phyloP scores from a whole-genome alignment of 1,140 invertebrate genomes.

The Brachionus plicatilis region DNA sequence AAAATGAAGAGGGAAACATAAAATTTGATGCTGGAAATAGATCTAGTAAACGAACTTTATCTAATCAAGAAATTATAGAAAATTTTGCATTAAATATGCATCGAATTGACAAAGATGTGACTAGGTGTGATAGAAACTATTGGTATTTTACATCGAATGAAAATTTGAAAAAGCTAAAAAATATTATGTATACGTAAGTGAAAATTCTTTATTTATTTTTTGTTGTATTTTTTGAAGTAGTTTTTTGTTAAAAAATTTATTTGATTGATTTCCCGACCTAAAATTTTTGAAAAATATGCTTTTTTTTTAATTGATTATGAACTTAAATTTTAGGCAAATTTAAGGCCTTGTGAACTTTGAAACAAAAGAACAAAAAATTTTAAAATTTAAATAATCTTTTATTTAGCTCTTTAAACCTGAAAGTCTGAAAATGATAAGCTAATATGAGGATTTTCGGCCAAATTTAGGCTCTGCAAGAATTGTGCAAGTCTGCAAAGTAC shows the following conservation, averaged over 20 bases:
- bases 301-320: too few relatives aligned
- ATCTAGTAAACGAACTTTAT: background rate
- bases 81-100: slow-evolving; percentile 40
- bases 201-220: background rate
- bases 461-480: too few relatives aligned
- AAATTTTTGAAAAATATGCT: too few relatives aligned
- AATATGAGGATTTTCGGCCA: too few relatives aligned
- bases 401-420: too few relatives aligned
- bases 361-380: background rate
- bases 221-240: background rate
- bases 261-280: too few relatives aligned
- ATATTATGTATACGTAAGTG: slow-evolving; percentile 84
- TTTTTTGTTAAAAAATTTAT: background rate
- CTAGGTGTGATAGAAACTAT: slow-evolving; percentile 71
- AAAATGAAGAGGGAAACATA: background rate
- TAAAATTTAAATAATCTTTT: background rate
- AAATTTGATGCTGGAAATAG: background rate
- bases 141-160: slow-evolving; percentile 74
- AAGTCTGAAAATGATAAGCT: too few relatives aligned
- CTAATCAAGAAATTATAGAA: slow-evolving; percentile 41
- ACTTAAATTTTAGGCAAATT: too few relatives aligned
- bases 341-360: too few relatives aligned
- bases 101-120: slow-evolving; percentile 42
- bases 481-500: too few relatives aligned
- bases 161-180: slow-evolving; percentile 85